Conservation (phyloP, 2,113 vertebrate genomes). For the Sinosuthora webbiana region DNA sequence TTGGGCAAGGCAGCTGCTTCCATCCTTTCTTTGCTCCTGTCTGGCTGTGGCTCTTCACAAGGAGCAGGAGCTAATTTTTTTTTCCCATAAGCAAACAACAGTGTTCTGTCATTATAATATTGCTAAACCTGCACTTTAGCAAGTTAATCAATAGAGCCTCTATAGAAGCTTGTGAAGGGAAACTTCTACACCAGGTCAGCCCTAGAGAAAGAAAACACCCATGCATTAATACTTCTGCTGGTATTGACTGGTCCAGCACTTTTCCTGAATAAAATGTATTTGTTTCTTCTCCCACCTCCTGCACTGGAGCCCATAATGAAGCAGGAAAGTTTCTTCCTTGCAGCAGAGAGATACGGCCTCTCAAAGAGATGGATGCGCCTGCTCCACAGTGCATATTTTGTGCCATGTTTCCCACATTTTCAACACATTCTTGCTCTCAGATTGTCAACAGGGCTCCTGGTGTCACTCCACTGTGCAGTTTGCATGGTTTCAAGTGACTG, state of each 20-base stretch:
- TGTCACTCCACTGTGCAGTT: no score
- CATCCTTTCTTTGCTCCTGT: background rate
- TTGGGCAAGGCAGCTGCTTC: background rate
- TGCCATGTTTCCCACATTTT: background rate
- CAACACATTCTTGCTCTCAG: accelerated
- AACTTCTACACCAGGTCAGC: background rate
- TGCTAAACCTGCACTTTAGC: background rate
- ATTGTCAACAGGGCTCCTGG: accelerated
- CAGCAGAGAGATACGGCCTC: background rate
- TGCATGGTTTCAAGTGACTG: background rate
- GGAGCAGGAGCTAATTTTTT: background rate
- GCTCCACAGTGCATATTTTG: no score
- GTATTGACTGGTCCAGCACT: background rate
- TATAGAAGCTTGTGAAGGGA: background rate
- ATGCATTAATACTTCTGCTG: background rate
- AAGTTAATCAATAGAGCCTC: background rate
- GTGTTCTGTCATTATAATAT: background rate
- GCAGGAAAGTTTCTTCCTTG: background rate
- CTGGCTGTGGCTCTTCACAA: accelerated
- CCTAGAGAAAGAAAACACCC: background rate
- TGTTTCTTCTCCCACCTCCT: background rate
- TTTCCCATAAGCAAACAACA: background rate
- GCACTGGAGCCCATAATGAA: background rate
- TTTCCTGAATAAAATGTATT: background rate
- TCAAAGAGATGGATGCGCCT: accelerated